A percentile compares a stretch with the other conserved stretches of the same genome.
Conservation (phyloP, 2,888 invertebrate genomes). For the Ceraclea dissimilis region DNA sequence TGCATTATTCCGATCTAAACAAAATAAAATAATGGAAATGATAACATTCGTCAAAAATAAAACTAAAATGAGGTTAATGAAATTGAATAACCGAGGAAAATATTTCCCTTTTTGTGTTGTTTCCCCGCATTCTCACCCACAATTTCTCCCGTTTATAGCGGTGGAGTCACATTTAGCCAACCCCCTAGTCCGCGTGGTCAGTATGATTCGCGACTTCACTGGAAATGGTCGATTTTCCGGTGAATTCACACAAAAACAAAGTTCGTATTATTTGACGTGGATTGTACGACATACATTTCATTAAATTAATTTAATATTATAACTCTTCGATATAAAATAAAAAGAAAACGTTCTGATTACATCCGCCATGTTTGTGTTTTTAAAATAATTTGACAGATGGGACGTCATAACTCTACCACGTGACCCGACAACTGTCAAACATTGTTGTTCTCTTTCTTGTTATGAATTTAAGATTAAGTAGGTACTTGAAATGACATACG, state of each 20-base stretch:
- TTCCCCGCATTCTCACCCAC: constrained; percentile 5
- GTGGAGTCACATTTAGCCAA: constrained; percentile 7
- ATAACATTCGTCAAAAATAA: not conserved
- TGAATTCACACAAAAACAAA: constrained; percentile 2
- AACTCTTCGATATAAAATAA: not conserved
- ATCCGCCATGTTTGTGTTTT: not conserved
- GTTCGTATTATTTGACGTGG: not conserved
- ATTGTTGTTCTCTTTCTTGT: too few species aligned
- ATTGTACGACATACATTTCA: not conserved
- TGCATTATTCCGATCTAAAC: not conserved
- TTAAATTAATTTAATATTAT: not conserved
- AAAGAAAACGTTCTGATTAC: not conserved
- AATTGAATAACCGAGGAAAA: not conserved
- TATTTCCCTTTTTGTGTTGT: constrained; percentile 3
- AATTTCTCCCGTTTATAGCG: not conserved
- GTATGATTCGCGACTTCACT: constrained; percentile 15
- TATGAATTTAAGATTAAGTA: too few species aligned
- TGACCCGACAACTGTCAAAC: not conserved
- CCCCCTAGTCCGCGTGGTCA: constrained; percentile 12
- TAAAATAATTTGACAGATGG: not conserved
- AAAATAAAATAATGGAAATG: not conserved
- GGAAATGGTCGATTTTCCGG: constrained; percentile 16
- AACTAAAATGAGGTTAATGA: not conserved
- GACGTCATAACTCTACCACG: not conserved
- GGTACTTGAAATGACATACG: too few species aligned